Percentiles rank a stretch among this genome's conserved stretches.
Evolutionary conservation across 2,888 invertebrate species (phyloP).

Genomic region (Cheilosia impressa): DNA sequence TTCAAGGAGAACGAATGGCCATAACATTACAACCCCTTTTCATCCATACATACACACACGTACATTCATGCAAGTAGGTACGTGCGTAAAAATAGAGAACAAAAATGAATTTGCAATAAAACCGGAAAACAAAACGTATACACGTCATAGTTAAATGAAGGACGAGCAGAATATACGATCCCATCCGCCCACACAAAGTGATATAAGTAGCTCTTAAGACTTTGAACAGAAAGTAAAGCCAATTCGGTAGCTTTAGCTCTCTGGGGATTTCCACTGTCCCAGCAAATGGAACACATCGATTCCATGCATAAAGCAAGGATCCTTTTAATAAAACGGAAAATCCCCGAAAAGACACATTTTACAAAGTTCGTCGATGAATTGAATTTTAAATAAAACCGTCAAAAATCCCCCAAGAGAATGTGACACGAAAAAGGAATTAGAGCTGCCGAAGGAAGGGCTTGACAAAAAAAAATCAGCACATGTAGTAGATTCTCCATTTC

Average conservation of each 20-base stretch:
- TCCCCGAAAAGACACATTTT: not conserved
- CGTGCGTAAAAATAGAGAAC: constrained; percentile 4
- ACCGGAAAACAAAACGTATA: constrained; percentile 27
- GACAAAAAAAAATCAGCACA: constrained; percentile 11
- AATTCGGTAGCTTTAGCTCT: constrained; percentile 30
- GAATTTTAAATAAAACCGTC: constrained; percentile 62
- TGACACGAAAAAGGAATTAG: constrained; percentile 56
- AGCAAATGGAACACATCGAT: constrained; percentile 38
- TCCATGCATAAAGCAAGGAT: constrained; percentile 8
- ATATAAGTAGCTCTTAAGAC: constrained; percentile 24
- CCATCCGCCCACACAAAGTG: constrained; percentile 38
- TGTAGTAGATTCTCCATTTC: constrained; percentile 12
- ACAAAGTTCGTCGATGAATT: constrained; percentile 51
- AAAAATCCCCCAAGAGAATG: constrained; percentile 35
- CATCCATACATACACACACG: not conserved
- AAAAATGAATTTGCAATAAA: constrained; percentile 29
- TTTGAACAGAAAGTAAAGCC: constrained; percentile 11
- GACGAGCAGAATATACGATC: constrained; percentile 38
- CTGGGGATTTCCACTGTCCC: constrained; percentile 35
- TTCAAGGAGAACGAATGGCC: constrained; percentile 24
- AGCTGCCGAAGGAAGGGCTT: constrained; percentile 9
- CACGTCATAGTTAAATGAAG: constrained; percentile 14
- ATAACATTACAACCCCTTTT: constrained; percentile 20
- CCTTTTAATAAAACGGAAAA: constrained; percentile 26
- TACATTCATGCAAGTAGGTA: not conserved